Percentiles rank a stretch among this genome's conserved stretches.
Conservation (phyloP, 2,888 invertebrate genomes). For the Troilus luridus region DNA sequence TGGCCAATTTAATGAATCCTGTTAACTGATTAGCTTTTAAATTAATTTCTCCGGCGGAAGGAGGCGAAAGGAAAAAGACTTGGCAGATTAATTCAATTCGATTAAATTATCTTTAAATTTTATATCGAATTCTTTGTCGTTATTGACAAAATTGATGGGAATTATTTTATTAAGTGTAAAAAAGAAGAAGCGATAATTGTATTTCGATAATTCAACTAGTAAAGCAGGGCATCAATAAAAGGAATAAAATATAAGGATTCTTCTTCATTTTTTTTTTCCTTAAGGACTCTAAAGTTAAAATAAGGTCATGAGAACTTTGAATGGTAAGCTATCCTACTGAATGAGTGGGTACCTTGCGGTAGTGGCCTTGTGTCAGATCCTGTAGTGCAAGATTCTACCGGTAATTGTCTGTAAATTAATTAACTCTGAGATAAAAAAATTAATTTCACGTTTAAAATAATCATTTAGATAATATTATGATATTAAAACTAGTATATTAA, state of each 20-base stretch:
- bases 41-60: constrained; percentile 9
- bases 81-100: constrained; percentile 3
- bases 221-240: not conserved
- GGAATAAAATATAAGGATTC: not conserved
- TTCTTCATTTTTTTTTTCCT: not conserved
- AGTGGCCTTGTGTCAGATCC: constrained; percentile 5
- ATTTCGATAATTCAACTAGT: constrained; percentile 4
- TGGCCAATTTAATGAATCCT: constrained; percentile 42
- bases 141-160: constrained; percentile 34
- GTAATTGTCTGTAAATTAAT: not conserved
- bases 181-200: not conserved
- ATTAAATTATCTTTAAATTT: constrained; percentile 39
- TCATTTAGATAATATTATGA: not conserved
- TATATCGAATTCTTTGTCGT: constrained; percentile 26
- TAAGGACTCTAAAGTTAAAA: not conserved
- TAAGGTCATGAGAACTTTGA: not conserved
- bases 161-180: constrained; percentile 25
- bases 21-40: constrained; percentile 48
- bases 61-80: constrained; percentile 20
- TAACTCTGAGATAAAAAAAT: not conserved
- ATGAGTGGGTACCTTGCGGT: not conserved
- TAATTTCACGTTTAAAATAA: not conserved
- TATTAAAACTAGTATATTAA: not conserved
- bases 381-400: not conserved
- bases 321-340: not conserved